phyloP scores from a whole-genome alignment of 1,140 invertebrate species.

The Hormaphis cornu region DNA sequence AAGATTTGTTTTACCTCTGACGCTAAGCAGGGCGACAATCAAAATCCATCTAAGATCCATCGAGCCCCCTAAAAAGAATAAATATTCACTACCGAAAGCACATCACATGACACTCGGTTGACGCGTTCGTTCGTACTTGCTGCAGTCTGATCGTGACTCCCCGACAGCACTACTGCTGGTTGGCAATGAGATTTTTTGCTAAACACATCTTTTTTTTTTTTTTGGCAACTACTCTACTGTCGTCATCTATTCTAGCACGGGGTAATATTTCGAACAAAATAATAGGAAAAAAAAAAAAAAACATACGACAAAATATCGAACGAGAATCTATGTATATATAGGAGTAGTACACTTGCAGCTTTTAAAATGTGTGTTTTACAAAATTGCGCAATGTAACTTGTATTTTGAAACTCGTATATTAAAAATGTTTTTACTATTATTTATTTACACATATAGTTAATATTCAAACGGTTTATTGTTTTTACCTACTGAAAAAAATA shows the following conservation, averaged over 20 bases:
- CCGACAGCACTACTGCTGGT: not conserved
- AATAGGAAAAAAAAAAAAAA: not conserved
- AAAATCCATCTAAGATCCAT: constrained; percentile 32
- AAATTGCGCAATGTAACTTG: no score
- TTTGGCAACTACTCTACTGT: constrained; percentile 21
- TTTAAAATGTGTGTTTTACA: no score
- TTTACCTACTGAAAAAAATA: no score
- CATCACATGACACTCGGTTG: constrained; percentile 29
- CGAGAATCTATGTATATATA: not conserved
- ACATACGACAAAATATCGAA: not conserved
- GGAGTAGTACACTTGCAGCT: no score
- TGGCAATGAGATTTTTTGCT: constrained; percentile 30
- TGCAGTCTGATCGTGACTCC: constrained; percentile 7
- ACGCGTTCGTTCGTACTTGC: constrained; percentile 27
- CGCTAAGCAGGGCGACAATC: constrained; percentile 8
- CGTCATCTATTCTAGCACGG: constrained; percentile 10
- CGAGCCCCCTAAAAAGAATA: constrained; percentile 19
- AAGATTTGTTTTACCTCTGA: constrained; percentile 3
- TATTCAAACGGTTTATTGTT: no score
- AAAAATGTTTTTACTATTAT: not conserved
- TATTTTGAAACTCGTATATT: no score
- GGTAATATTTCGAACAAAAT: not conserved
- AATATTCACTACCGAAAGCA: constrained; percentile 31
- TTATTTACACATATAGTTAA: no score
- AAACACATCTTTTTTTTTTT: constrained; percentile 19